phyloP scores from a whole-genome alignment of 2,888 invertebrate genomes.

The Willowsia nigromaculata region DNA sequence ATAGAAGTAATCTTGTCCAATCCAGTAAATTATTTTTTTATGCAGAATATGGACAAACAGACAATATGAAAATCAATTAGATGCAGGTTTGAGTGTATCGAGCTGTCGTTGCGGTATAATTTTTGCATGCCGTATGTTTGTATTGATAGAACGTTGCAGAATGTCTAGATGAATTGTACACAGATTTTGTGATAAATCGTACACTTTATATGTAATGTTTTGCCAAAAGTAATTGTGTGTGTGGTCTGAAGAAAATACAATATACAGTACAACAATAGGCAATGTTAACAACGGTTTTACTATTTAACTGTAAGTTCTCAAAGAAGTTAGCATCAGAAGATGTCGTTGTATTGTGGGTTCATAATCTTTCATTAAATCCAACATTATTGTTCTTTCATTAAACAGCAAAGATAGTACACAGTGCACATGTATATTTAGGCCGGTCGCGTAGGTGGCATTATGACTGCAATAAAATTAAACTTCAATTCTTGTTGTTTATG shows the following conservation, averaged over 20 bases:
- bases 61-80: not conserved
- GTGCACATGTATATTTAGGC: not conserved
- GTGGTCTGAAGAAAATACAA: not conserved
- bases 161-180: too few species aligned
- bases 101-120: conserved; percentile 7
- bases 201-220: too few species aligned
- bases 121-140: too few species aligned
- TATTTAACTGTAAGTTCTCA: too few species aligned
- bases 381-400: not conserved
- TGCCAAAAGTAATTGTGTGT: too few species aligned
- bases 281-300: too few species aligned
- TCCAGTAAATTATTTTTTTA: too few species aligned
- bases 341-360: not conserved
- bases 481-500: too few species aligned
- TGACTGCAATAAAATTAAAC: not conserved
- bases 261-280: conserved; percentile 1
- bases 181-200: too few species aligned
- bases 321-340: not conserved
- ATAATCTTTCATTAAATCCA: not conserved
- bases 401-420: not conserved
- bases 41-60: not conserved
- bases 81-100: conserved; percentile 14
- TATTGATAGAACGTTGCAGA: too few species aligned
- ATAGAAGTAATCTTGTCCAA: too few species aligned
- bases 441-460: not conserved